Conservation (phyloP, 1,140 invertebrate genomes). For the Dreissena rostriformis region DNA sequence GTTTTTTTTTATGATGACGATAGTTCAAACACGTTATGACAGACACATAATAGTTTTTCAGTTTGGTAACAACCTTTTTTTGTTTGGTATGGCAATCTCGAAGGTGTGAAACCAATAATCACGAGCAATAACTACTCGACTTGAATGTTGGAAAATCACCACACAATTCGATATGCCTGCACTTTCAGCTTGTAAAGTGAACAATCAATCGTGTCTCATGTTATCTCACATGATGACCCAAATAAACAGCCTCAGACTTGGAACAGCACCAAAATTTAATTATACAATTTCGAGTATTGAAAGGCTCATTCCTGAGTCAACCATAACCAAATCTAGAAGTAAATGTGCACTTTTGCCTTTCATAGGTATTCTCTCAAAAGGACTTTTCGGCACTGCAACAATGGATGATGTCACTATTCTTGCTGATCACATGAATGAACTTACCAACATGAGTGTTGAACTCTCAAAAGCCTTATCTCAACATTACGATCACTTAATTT, state of each 20-base stretch:
- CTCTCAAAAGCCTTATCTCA: conserved; percentile 7
- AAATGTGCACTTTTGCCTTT: conserved; percentile 53
- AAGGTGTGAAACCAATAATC: conserved; percentile 50
- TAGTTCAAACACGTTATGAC: too few relatives aligned
- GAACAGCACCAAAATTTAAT: conserved; percentile 29
- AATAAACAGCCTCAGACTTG: conserved; percentile 20
- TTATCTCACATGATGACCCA: conserved; percentile 4
- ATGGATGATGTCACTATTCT: conserved; percentile 46
- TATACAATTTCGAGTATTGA: conserved; percentile 8
- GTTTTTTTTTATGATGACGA: too few relatives aligned
- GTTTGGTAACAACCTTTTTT: too few relatives aligned
- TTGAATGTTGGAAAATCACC: conserved; percentile 27
- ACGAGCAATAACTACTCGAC: conserved; percentile 9
- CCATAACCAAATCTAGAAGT: conserved; percentile 15
- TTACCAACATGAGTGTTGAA: conserved; percentile 22
- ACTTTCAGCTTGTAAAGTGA: conserved; percentile 10
- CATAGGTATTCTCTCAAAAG: conserved; percentile 54
- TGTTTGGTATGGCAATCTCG: conserved; percentile 37
- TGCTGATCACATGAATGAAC: conserved; percentile 32
- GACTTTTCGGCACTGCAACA: conserved; percentile 58
- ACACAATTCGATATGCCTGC: not conserved
- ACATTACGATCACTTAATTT: conserved; percentile 34
- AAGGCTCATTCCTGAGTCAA: conserved; percentile 3
- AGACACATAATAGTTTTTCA: too few relatives aligned
- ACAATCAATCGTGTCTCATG: not conserved